A percentile compares a stretch with the other conserved stretches of the same genome.
These are phyloP conservation scores for Lepidurus arcticus DNA, from an alignment of 1,140 invertebrate species.

Conservation along the genomic window DNA sequence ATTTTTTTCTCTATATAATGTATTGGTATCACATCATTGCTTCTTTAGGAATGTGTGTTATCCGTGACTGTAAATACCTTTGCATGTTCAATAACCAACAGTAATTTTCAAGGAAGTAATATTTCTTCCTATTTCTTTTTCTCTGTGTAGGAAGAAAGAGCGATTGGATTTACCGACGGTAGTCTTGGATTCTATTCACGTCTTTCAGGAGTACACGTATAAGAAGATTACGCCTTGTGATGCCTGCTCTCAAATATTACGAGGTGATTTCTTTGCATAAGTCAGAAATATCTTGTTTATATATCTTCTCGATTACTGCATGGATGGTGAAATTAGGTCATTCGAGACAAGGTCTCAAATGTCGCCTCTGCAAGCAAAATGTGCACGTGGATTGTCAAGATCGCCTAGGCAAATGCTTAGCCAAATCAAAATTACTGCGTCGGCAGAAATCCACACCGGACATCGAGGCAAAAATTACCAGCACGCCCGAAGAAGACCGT, in stretches of 20 bases:
- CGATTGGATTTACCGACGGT: background rate
- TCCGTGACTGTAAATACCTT: too few species aligned
- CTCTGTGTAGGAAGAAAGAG: background rate
- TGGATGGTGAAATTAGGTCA: conserved; percentile 59
- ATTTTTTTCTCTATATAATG: too few species aligned
- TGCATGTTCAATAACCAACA: too few species aligned
- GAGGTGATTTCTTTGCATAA: conserved; percentile 55
- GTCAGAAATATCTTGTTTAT: background rate
- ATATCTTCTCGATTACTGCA: background rate
- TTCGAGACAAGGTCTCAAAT: conserved; percentile 83
- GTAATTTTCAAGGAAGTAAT: too few species aligned
- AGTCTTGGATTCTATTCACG: conserved; percentile 49
- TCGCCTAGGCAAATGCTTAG: conserved; percentile 69
- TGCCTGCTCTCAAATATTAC: conserved; percentile 82
- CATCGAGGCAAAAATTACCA: conserved; percentile 45
- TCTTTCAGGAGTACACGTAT: conserved; percentile 89
- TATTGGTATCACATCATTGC: too few species aligned
- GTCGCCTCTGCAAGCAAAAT: conserved; percentile 83
- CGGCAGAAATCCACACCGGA: conserved; percentile 74
- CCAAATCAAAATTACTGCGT: conserved; percentile 71
- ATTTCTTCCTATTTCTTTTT: background rate
- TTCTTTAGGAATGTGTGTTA: too few species aligned
- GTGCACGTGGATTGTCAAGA: conserved; percentile 83
- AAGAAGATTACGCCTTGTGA: conserved; percentile 93
- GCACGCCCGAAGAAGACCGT: conserved; percentile 45